Evolutionary conservation across 2,888 invertebrate species (phyloP), one percentile per base, ranked within the genome.

Genomic region (Eurytoma adleriae): DNA sequence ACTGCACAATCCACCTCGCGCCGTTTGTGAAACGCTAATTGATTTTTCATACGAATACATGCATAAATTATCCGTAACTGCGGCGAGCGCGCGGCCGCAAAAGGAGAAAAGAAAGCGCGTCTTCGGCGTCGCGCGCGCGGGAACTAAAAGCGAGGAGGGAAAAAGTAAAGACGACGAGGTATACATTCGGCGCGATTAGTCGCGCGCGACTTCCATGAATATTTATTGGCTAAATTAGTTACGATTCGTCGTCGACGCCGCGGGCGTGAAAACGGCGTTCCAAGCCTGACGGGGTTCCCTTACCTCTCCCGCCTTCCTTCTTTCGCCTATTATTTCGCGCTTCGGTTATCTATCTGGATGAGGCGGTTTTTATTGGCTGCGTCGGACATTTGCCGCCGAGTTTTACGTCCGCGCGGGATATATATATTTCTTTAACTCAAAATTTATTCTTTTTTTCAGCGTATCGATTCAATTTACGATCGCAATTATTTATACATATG

Each of bases 141-240:
- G 80, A 81, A 78, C 40, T 5, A 40, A 40, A 76, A 77, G 57
- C 30, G 79, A 70, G 62, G 64, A 79, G 80, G 80, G 78, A 80
- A 54, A 79, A 56, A 54, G n/a, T n/a, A 16, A 72, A 66, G 66
- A 76, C 40, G 10, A 10, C 40, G 7, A 40, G 10, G 40, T 48
- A 69, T 24, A 24, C 2, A 24, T 74, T 50, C 71, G 64, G 82
- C 64, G 59, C 83, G 83, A 84, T 85, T 85, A 85, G 85, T 84
- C 83, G 84, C 82, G 83, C 85, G 85, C 84, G 84, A 85, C 83
- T 83, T 84, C 83, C 86, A 89, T 89, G 89, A 89, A 89, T 89
- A 89, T 89, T 89, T 88, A 89, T 88, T 84, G 85, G 84, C 84
- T 83, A 85, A 86, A 88, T 86, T 87, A 85, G 86, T 87, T 85